Evolutionary conservation across 2,797 vertebrate species (phyloP), one percentile per base, ranked within the genome.

Genomic region (Coilia nasus): DNA sequence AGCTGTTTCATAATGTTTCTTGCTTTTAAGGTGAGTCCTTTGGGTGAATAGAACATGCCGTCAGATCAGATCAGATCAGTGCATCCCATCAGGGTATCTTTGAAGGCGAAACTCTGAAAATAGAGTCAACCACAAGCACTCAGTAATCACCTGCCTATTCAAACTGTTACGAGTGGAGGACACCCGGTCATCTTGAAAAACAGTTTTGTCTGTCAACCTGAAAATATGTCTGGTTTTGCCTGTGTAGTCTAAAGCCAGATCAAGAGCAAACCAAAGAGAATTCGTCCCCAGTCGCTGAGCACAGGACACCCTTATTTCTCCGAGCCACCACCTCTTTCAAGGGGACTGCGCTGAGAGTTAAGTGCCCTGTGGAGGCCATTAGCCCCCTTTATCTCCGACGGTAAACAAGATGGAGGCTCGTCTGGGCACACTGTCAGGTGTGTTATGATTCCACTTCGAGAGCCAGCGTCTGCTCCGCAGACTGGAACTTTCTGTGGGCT

Each of bases 131-230:
- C 89, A 84, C 85, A 87, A 83, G 71, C 89, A 82, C 86, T 19
- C 35, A 87, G 89, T 88, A 94, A 92, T 94, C 90, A 93, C 83
- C 64, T 87, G 78, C 28, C 88, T 91, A 94, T 94, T 94, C 92
- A 94, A 83, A 35, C 85, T 60, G 83, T 83, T 71, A 90, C 2
- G 59, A 82, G 71, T 2, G 86, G 78, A 78, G 57, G 81, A 88
- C 87, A 83, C 86, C 56, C 88, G 89, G 88, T 90, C 90, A 92
- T 90, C 90, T 90, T 21, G 87, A 86, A 90, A 92, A 92, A 91
- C 89, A 92, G 71, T 92, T 83, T 86, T 86, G 84, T 75, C 85
- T 87, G 86, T 87, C 25, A 81, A 83, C 86, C 86, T 85, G 88
- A 91, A 87, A 88, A 91, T 89, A 83, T 15, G 87, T 71, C 87